Conservation (phyloP, 2,113 vertebrate genomes). For the Anhinga rufa region DNA sequence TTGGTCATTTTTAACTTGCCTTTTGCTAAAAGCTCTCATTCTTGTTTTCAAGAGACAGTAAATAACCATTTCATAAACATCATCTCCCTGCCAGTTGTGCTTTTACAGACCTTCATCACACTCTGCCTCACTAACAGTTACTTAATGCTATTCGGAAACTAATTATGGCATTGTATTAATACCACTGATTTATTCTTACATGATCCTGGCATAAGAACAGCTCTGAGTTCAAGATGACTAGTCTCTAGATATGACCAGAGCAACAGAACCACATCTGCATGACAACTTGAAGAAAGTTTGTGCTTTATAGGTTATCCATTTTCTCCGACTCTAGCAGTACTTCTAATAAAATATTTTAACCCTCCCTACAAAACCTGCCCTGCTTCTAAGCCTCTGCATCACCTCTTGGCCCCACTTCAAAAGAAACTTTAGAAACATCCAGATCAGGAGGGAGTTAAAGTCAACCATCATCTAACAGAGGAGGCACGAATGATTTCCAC, state of each 20-base stretch:
- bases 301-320: background rate
- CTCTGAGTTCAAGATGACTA: background rate
- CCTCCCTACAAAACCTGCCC: background rate
- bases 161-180: background rate
- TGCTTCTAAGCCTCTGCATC: background rate
- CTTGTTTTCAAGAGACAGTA: background rate
- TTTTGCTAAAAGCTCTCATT: background rate
- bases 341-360: background rate
- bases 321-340: background rate
- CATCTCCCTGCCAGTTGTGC: background rate
- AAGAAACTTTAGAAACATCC: slow-evolving; percentile 13
- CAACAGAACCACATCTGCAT: background rate
- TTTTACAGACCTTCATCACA: background rate
- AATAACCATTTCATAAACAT: background rate
- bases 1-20: background rate
- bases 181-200: background rate
- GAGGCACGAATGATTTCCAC: background rate
- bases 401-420: slow-evolving; percentile 39
- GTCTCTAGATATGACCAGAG: background rate
- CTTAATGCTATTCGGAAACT: background rate
- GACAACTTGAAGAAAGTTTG: background rate
- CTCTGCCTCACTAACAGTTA: background rate
- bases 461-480: background rate
- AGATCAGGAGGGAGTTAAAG: slow-evolving; percentile 8
- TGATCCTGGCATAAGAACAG: background rate